A percentile compares a stretch with the other conserved stretches of the same genome.
phyloP scores from a whole-genome alignment of 1,140 invertebrate genomes.

The Drosophila melanica region DNA sequence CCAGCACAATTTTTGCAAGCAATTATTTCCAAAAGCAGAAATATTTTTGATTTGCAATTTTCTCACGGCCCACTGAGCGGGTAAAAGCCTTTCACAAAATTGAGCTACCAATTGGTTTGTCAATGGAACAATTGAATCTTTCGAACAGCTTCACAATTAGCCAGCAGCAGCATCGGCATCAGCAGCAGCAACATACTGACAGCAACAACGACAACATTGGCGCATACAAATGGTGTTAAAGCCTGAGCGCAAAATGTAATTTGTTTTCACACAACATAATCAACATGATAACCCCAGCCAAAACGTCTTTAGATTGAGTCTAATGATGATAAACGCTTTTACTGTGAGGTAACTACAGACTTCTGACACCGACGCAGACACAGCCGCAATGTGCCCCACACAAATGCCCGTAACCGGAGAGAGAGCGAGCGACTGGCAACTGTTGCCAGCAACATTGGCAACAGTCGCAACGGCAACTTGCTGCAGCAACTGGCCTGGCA shows the following conservation, averaged over 20 bases:
- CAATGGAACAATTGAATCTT: slow-evolving; percentile 77
- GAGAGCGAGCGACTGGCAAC: slow-evolving; percentile 16
- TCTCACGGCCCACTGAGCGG: slow-evolving; percentile 59
- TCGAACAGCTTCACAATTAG: slow-evolving; percentile 71
- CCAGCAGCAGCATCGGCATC: slow-evolving; percentile 46
- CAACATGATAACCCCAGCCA: slow-evolving; percentile 83
- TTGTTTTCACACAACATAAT: slow-evolving; percentile 84
- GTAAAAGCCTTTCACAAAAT: slow-evolving; percentile 72
- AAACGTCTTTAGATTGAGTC: slow-evolving; percentile 84
- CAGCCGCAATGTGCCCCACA: slow-evolving; percentile 15
- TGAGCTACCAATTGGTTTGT: slow-evolving; percentile 72
- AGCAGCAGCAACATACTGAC: slow-evolving; percentile 39
- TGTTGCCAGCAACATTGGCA: slow-evolving; percentile 32
- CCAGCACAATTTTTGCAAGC: slow-evolving; percentile 44
- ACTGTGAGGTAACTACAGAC: slow-evolving; percentile 82
- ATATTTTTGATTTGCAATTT: slow-evolving; percentile 70
- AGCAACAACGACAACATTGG: slow-evolving; percentile 30
- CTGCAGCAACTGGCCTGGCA: slow-evolving; percentile 45
- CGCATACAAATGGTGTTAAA: slow-evolving; percentile 67
- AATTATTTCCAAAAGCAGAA: slow-evolving; percentile 77
- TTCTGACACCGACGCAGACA: slow-evolving; percentile 75
- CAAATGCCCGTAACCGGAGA: slow-evolving; percentile 15
- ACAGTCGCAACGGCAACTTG: slow-evolving; percentile 28
- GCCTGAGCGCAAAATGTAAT: slow-evolving; percentile 79
- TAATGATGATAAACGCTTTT: slow-evolving; percentile 84